Evolutionary conservation across 2,888 invertebrate genomes (phyloP).

Genomic region (Limnephilus rhombicus): DNA sequence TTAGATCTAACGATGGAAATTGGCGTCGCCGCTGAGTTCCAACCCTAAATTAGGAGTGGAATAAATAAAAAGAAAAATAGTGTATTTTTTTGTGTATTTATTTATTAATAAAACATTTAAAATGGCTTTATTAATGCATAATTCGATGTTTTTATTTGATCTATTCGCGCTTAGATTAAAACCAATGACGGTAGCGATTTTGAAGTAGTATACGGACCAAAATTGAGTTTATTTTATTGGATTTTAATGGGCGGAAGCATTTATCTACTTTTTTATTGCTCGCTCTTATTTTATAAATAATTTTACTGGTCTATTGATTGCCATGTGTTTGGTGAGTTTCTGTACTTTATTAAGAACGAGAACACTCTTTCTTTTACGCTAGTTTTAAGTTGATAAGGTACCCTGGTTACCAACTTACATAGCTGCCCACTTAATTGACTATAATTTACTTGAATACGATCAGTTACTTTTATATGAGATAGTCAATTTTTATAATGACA

Average conservation of each 20-base stretch:
- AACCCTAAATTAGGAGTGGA: too few relatives aligned
- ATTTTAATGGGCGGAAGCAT: slow-evolving; percentile 16
- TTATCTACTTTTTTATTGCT: slow-evolving; percentile 2
- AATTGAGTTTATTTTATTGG: neutral
- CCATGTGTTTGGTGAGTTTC: slow-evolving; percentile 20
- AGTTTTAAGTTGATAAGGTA: neutral
- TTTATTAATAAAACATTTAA: too few relatives aligned
- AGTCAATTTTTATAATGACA: neutral
- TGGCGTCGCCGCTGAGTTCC: too few relatives aligned
- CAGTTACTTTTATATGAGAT: neutral
- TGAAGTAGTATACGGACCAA: neutral
- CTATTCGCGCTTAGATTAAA: neutral
- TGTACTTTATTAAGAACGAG: neutral
- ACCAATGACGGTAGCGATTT: neutral
- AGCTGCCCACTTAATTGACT: neutral
- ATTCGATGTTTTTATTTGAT: neutral
- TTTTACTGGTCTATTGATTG: neutral
- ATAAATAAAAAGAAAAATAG: too few relatives aligned
- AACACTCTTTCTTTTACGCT: neutral
- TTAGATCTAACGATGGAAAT: too few relatives aligned
- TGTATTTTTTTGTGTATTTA: too few relatives aligned
- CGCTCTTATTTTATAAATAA: slow-evolving; percentile 7
- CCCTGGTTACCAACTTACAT: neutral
- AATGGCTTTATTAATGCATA: too few relatives aligned
- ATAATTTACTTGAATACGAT: neutral